A percentile compares a stretch with the other conserved stretches of the same genome.
Conservation (phyloP, 2,113 vertebrate species). For the Polypterus senegalus region DNA sequence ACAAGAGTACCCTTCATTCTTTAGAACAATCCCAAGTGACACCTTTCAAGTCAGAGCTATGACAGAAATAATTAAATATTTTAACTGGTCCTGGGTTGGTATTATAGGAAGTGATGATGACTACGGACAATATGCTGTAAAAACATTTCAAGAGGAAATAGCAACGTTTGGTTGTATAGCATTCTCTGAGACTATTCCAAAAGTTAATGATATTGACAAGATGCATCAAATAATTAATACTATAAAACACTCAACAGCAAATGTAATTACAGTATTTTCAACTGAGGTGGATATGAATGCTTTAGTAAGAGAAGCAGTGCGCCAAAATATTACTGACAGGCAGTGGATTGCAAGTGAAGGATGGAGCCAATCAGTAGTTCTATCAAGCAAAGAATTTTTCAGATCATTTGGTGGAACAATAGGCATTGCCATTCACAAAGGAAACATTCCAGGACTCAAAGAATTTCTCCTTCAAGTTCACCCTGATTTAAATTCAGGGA, state of each 20-base stretch:
- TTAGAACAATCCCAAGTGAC: slow-evolving; percentile 5
- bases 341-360: no score
- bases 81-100: slow-evolving; percentile 3
- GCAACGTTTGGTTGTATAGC: neutral
- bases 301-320: neutral
- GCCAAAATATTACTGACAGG: no score
- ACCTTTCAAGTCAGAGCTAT: slow-evolving; percentile 2
- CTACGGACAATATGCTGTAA: neutral
- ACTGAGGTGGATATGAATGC: neutral
- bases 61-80: neutral
- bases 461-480: neutral
- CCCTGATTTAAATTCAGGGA: neutral
- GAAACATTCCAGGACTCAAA: no score
- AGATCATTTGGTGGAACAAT: no score
- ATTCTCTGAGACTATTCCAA: slow-evolving; percentile 5
- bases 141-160: neutral
- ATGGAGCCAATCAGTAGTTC: no score
- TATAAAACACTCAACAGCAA: slow-evolving; percentile 6
- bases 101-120: neutral
- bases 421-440: no score
- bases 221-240: slow-evolving; percentile 4
- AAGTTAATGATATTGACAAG: neutral
- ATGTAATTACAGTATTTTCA: slow-evolving; percentile 6
- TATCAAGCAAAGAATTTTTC: no score
- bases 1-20: neutral